These are phyloP conservation scores for Blastobasis lacticolella DNA, from an alignment of 2,888 invertebrate genomes.

Conservation along the genomic window DNA sequence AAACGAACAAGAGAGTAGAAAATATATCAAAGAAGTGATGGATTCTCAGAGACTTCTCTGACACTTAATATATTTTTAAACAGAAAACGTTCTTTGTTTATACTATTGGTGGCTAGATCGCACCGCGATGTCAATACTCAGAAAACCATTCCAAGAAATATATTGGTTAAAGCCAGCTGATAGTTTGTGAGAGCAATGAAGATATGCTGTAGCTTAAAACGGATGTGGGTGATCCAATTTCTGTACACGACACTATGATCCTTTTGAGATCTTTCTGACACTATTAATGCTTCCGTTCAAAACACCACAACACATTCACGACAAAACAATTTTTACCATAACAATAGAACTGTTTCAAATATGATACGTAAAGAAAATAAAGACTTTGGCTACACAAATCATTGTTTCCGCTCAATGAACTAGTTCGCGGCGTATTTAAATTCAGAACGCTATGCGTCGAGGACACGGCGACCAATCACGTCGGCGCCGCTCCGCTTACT, in stretches of 20 bases:
- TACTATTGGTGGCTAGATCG: too few species aligned
- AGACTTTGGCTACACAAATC: slow-evolving; percentile 40
- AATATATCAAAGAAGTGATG: too few species aligned
- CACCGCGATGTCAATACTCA: not conserved
- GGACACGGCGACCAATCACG: slow-evolving; percentile 53
- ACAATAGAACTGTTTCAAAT: slow-evolving; percentile 4
- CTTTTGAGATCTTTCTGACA: slow-evolving; percentile 33
- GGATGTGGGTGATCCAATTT: slow-evolving; percentile 20
- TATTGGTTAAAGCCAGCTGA: too few species aligned
- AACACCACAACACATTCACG: slow-evolving; percentile 18
- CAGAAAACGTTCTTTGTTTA: too few species aligned
- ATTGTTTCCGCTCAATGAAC: slow-evolving; percentile 38
- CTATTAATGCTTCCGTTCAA: slow-evolving; percentile 36
- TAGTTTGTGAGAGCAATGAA: not conserved
- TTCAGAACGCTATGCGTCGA: slow-evolving; percentile 40
- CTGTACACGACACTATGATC: slow-evolving; percentile 28
- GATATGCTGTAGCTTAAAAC: slow-evolving; percentile 23
- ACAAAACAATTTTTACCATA: slow-evolving; percentile 14
- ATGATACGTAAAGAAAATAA: slow-evolving; percentile 20
- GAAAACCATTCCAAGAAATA: slow-evolving; percentile 1
- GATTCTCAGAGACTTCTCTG: too few species aligned
- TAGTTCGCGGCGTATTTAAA: slow-evolving; percentile 57
- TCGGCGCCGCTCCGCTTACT: slow-evolving; percentile 65
- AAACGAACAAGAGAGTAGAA: too few species aligned
- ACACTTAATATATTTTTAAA: too few species aligned